Conservation (phyloP, 2,888 invertebrate species). For the Netelia inedita region DNA sequence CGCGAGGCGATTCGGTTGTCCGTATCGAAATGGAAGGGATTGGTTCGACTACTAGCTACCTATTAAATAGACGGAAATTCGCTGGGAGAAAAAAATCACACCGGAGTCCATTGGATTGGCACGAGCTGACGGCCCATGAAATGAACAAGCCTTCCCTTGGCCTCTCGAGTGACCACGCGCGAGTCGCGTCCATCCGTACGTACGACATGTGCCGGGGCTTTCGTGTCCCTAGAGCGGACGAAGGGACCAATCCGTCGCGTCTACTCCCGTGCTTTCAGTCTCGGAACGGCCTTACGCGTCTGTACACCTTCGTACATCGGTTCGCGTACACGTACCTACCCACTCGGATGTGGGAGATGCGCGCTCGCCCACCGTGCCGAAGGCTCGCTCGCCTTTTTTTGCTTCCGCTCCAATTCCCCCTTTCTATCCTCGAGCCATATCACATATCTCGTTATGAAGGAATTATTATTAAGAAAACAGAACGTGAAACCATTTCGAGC, state of each 20-base stretch:
- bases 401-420: slow-evolving; percentile 60
- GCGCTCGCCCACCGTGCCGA: slow-evolving; percentile 9
- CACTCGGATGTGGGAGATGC: slow-evolving; percentile 3
- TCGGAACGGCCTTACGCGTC: slow-evolving; percentile 15
- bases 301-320: not conserved
- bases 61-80: slow-evolving; percentile 82
- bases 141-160: slow-evolving; percentile 81
- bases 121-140: slow-evolving; percentile 84
- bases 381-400: slow-evolving; percentile 18
- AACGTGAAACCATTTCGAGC: not conserved
- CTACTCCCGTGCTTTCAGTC: slow-evolving; percentile 14
- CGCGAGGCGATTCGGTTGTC: slow-evolving; percentile 51
- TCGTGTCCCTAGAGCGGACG: slow-evolving; percentile 61
- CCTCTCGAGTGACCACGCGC: slow-evolving; percentile 64
- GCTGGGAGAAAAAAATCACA: slow-evolving; percentile 80
- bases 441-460: slow-evolving; percentile 50
- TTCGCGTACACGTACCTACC: not conserved
- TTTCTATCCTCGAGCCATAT: slow-evolving; percentile 42
- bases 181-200: slow-evolving; percentile 67
- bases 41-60: slow-evolving; percentile 73
- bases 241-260: slow-evolving; percentile 58
- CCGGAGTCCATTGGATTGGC: slow-evolving; percentile 81
- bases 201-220: slow-evolving; percentile 54
- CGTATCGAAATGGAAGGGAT: slow-evolving; percentile 52
- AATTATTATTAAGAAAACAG: slow-evolving; percentile 26